Percentiles rank a stretch among this genome's conserved stretches.
Conservation (phyloP, 2,113 vertebrate species). For the Melierax canorus region DNA sequence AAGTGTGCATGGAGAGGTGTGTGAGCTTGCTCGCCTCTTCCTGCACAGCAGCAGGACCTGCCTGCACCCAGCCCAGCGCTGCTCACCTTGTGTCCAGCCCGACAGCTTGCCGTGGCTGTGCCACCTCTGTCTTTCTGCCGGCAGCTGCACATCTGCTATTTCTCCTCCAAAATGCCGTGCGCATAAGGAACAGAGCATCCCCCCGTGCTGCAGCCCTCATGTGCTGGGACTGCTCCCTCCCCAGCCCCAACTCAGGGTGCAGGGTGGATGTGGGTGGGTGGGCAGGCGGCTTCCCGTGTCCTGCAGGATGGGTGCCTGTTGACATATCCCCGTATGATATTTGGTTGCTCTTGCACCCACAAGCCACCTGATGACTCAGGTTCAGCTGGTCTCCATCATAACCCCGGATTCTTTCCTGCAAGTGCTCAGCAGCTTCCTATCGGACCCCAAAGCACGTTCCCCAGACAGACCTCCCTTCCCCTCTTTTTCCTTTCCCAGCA, state of each 20-base stretch:
- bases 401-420: neutral
- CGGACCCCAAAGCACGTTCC: neutral
- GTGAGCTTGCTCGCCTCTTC: neutral
- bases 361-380: neutral
- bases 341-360: neutral
- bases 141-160: no score
- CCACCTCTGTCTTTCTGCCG: neutral
- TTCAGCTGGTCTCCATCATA: neutral
- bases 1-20: neutral
- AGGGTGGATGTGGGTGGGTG: neutral
- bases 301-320: no score
- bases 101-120: neutral
- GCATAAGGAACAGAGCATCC: neutral
- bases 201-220: neutral
- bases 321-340: accelerated
- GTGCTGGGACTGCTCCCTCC: neutral
- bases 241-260: neutral
- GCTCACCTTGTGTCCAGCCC: neutral
- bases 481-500: neutral
- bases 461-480: neutral
- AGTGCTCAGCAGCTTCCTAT: neutral
- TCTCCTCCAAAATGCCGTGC: accelerated
- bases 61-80: neutral
- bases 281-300: neutral
- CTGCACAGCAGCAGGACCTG: neutral